Evolutionary conservation across 1,140 invertebrate genomes (phyloP).

Genomic region (Hermatobates lingyangjiaoensis): DNA sequence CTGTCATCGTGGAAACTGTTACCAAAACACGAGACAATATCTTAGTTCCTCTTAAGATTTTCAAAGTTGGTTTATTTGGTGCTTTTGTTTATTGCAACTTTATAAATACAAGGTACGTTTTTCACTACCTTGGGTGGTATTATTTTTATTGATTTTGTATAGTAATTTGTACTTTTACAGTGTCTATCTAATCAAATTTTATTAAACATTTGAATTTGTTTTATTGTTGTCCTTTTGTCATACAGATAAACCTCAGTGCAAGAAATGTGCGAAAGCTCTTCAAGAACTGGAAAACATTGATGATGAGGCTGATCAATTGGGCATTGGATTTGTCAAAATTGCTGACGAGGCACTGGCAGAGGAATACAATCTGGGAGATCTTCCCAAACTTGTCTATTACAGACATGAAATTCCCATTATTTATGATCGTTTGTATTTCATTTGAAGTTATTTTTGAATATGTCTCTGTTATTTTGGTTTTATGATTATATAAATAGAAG

Average conservation of each 20-base stretch:
- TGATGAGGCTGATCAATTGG: constrained; percentile 85
- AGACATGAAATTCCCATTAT: constrained; percentile 85
- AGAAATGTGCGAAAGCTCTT: constrained; percentile 73
- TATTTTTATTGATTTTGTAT: too few relatives aligned
- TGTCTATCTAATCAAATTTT: too few relatives aligned
- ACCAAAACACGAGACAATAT: too few relatives aligned
- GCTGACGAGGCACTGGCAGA: constrained; percentile 77
- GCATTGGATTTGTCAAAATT: constrained; percentile 87
- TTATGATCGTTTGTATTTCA: constrained; percentile 58
- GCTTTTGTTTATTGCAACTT: too few relatives aligned
- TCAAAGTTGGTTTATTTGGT: too few relatives aligned
- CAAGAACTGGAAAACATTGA: constrained; percentile 86
- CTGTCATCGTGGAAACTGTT: too few relatives aligned
- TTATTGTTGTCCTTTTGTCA: too few relatives aligned
- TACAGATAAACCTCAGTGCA: constrained; percentile 80
- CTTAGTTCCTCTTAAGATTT: too few relatives aligned
- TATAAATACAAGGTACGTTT: too few relatives aligned
- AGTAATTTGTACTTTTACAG: too few relatives aligned
- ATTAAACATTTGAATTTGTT: too few relatives aligned
- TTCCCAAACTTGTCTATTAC: constrained; percentile 83
- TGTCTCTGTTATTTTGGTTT: not conserved
- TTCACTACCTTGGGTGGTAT: too few relatives aligned
- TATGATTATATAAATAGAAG: not conserved
- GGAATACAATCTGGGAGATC: constrained; percentile 73
- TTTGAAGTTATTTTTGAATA: not conserved